Base-by-base conservation (phyloP, 2,113 vertebrate species). In the Marcusenius ussheri region DNA sequence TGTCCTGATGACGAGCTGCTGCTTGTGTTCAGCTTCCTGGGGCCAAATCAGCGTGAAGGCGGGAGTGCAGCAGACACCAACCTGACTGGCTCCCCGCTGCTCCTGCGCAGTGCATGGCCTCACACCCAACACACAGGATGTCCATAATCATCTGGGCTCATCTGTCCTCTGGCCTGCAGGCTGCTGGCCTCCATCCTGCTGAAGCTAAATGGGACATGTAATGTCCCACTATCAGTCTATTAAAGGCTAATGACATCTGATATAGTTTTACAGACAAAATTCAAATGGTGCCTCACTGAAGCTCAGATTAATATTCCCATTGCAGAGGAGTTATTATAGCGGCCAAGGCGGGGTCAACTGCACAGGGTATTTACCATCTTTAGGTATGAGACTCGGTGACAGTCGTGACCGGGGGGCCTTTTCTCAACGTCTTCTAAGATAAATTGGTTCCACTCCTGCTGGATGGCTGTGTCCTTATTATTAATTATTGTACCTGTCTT, bases 141-240 rank as follows among this genome's bases (percentile, higher is more conserved):
- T 47, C 39, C 39, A 47, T 46, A n/a, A 51, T 35, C 5, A 53
- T 51, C 85, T 35, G n/a, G 24, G 24, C 19, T 47, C 50, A 39
- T 42, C 88, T 91, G 31, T 8, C 46, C 89, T 90, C 83, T 17
- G 85, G 5, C 17, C 15, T 46, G 35, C 45, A 45, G 74, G 35
- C 45, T 83, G 10, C n/a, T 21, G 27, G 70, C 88, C 86, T 83
- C 66, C 83, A n/a, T 89, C 49, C 92, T 92, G 92, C 93, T 94
- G 93, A 96, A 95, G 93, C 91, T 94, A 95, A 96, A 95, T 95
- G 95, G 91, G 92, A 95, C 95, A 95, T 95, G 93, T 95, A 95
- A 95, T 95, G 93, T 94, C 89, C 84, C 93, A 93, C 93, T 93
- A 93, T 92, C 31, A 93, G 93, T 92, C 95, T 92, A 93, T 95